Base-by-base conservation (phyloP, 2,113 vertebrate species). In the Megaleporinus macrocephalus region DNA sequence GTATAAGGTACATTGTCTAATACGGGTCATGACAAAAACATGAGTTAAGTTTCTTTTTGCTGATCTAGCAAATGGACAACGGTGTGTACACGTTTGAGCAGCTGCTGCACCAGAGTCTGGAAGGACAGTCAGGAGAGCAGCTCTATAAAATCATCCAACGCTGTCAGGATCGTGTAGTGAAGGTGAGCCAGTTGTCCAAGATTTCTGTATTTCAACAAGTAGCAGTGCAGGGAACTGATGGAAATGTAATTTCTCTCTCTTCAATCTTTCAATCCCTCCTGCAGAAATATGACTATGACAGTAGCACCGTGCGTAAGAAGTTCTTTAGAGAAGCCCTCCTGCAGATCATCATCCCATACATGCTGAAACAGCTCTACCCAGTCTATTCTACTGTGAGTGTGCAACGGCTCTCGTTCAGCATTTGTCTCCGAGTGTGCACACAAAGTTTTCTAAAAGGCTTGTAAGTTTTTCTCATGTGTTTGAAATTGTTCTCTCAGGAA, bases 311-410 rank as follows among this genome's bases (percentile, higher is more conserved):
- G 87, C 88, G 97, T 69, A 99, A 99, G 93, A 95, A 95, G 57
- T 99, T 99, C 92, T 99, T 99, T 90, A 94, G 97, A 29, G 97
- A 99, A 87, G 97, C 97, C 1, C 93, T 99, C n/a, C 93, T 98
- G 79, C 97, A 98, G 92, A 96, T 98, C 92, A 95, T 97, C 84
- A 95, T 98, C 87, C 97, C 97, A 0, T 98, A 97, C 91, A 95
- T 99, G 92, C 93, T 99, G 86, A 97, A 96, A 84, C 96, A 97
- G 89, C 94, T 98, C 90, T 93, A 93, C 0, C 96, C 97, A 0
- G 93, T 68, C 20, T 86, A 62, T 55, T 36, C 62, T 3, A 14
- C 29, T 13, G 85, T 86, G 29, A 16, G 82, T 78, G 53, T 29
- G 12, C n/a, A n/a, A n/a, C n/a, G n/a, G n/a, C n/a, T n/a, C n/a